These are phyloP conservation scores for Temnothorax longispinosus DNA, from an alignment of 1,140 invertebrate species.

Conservation along the genomic window DNA sequence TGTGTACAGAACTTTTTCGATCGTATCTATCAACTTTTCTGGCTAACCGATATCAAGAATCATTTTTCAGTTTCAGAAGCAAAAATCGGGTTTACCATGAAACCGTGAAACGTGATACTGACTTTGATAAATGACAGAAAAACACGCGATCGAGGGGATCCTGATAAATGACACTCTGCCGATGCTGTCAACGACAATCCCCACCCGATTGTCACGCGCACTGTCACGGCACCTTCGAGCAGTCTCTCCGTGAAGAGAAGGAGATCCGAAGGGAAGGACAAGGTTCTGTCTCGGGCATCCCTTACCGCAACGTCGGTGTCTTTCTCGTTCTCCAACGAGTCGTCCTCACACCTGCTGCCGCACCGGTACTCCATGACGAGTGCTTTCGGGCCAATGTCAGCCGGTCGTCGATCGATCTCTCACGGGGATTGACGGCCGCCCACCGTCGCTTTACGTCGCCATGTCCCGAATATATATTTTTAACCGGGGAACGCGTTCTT, in stretches of 20 bases:
- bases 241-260: neutral
- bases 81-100: neutral
- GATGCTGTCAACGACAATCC: neutral
- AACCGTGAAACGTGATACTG: no score
- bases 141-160: neutral
- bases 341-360: slow-evolving; percentile 79
- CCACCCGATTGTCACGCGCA: neutral
- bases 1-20: neutral
- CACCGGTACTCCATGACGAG: slow-evolving; percentile 77
- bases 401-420: slow-evolving; percentile 73
- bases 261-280: neutral
- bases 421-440: slow-evolving; percentile 35
- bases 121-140: neutral
- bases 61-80: neutral
- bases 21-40: neutral
- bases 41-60: neutral
- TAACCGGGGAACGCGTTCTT: slow-evolving; percentile 28
- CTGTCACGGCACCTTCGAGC: neutral
- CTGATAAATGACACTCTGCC: neutral
- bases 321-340: slow-evolving; percentile 79
- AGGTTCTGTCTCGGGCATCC: neutral
- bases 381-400: slow-evolving; percentile 69
- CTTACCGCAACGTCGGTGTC: slow-evolving; percentile 77
- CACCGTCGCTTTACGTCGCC: slow-evolving; percentile 21
- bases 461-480: slow-evolving; percentile 59